Percentiles rank a stretch among this genome's conserved stretches.
These are phyloP conservation scores for Cancer borealis DNA, from an alignment of 2,888 invertebrate species.

Conservation along the genomic window DNA sequence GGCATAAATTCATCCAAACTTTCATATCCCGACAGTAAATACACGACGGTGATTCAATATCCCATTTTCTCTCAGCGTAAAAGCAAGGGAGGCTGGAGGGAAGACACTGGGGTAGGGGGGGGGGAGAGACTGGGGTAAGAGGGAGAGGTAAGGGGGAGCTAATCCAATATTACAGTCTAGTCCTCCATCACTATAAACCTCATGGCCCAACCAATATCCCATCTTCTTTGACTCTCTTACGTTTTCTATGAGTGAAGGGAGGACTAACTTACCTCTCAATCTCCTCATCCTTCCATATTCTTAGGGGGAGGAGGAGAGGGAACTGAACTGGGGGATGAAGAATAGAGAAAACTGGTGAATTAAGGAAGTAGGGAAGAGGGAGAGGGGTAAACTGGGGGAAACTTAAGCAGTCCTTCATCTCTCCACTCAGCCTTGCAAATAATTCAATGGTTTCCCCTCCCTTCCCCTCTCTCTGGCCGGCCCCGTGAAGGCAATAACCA, in stretches of 20 bases:
- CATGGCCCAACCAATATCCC: background rate
- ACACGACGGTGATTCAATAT: conserved; percentile 23
- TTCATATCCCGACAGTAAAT: conserved; percentile 29
- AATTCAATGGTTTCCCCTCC: background rate
- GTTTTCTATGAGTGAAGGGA: background rate
- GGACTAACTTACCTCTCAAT: background rate
- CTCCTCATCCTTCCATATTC: background rate
- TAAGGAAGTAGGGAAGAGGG: background rate
- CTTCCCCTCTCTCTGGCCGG: background rate
- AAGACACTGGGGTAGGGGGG: background rate
- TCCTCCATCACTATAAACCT: conserved; percentile 28
- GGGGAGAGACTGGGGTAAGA: background rate
- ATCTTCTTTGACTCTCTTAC: background rate
- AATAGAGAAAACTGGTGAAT: background rate
- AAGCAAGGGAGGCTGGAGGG: background rate
- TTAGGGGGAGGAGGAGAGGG: background rate
- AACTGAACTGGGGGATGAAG: background rate
- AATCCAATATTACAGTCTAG: background rate
- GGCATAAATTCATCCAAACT: conserved; percentile 23
- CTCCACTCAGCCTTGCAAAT: background rate
- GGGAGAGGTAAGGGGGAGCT: background rate
- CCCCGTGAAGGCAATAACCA: background rate
- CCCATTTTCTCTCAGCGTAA: background rate
- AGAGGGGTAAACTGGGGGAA: background rate
- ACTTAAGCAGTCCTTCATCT: background rate